phyloP scores from a whole-genome alignment of 2,113 vertebrate genomes.

The Hepsetus odoe region DNA sequence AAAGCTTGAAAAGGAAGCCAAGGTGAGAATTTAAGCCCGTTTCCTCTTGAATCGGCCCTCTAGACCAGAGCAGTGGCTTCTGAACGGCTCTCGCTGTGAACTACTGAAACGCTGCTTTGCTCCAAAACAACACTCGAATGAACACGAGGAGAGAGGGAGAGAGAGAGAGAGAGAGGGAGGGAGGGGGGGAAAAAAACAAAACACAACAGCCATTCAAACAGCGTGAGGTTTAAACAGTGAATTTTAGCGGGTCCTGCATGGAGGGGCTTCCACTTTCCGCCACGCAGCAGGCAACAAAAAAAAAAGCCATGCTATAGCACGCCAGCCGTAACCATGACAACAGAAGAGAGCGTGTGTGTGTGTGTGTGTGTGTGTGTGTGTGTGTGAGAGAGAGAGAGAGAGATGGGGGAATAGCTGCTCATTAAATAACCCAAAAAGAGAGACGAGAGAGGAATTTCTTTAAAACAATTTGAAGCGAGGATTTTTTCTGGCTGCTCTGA shows the following conservation, averaged over 20 bases:
- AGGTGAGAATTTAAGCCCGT: background rate
- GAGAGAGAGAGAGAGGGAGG: background rate
- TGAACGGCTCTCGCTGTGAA: background rate
- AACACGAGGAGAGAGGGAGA: background rate
- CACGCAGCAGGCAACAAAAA: background rate
- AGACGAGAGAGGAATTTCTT: background rate
- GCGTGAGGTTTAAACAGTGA: background rate
- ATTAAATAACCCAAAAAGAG: conserved; percentile 1
- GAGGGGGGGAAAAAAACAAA: background rate
- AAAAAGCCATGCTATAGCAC: conserved; percentile 17
- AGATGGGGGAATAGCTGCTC: background rate
- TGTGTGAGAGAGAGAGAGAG: background rate
- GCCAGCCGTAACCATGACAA: conserved; percentile 18
- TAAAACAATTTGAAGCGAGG: background rate
- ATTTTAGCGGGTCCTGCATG: background rate
- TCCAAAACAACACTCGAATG: background rate
- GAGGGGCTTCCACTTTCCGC: conserved; percentile 13
- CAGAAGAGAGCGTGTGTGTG: background rate
- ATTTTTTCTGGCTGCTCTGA: background rate
- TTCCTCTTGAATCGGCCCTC: background rate
- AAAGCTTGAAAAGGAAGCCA: background rate
- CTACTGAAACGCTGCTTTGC: background rate
- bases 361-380: background rate
- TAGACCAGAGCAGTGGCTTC: background rate
- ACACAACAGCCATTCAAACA: background rate